phyloP scores from a whole-genome alignment of 2,888 invertebrate genomes.

The Drosophila melanosoma region DNA sequence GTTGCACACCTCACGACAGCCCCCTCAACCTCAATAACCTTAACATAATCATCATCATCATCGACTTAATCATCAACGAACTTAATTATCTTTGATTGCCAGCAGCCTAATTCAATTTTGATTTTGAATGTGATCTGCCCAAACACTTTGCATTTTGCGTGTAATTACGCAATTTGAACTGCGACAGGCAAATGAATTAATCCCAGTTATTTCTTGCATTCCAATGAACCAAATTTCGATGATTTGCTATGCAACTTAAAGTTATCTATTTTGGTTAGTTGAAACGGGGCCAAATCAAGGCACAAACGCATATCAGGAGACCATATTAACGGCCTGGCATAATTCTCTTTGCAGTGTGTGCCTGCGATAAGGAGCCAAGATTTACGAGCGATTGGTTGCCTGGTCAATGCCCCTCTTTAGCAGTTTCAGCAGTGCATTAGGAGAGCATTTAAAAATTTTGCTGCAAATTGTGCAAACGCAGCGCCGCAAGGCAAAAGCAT shows the following conservation, averaged over 20 bases:
- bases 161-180: conserved; percentile 52
- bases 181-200: not conserved
- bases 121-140: conserved; percentile 58
- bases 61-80: conserved; percentile 6
- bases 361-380: conserved; percentile 42
- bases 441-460: conserved; percentile 58
- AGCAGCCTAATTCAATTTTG: conserved; percentile 64
- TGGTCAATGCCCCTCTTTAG: conserved; percentile 37
- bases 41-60: conserved; percentile 13
- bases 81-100: conserved; percentile 14
- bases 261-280: not conserved
- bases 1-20: conserved; percentile 48
- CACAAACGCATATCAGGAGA: not conserved
- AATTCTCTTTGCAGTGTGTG: conserved; percentile 21
- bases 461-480: conserved; percentile 69
- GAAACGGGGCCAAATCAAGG: conserved; percentile 1
- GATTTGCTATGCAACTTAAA: not conserved
- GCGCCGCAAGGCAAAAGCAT: conserved; percentile 57
- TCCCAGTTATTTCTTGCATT: not conserved
- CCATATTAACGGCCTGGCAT: conserved; percentile 8
- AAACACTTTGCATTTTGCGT: conserved; percentile 50
- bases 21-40: not conserved
- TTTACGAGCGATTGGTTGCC: conserved; percentile 34
- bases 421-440: conserved; percentile 45
- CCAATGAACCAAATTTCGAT: not conserved